phyloP scores from a whole-genome alignment of 2,888 invertebrate genomes.

The Boloria euphrosyne region DNA sequence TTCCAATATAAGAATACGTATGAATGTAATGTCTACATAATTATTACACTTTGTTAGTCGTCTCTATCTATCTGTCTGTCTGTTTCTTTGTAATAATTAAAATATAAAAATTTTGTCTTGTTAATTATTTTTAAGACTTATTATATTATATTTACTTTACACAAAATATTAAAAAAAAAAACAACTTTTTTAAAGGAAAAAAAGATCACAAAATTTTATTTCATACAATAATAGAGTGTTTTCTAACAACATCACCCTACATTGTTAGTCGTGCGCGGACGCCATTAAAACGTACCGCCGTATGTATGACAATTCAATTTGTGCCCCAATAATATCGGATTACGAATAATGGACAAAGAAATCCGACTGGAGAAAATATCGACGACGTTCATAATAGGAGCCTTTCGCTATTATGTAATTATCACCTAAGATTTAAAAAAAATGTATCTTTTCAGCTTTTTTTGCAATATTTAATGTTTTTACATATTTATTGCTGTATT shows the following conservation, averaged over 20 bases:
- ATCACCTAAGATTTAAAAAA: neutral
- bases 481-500: too few species aligned
- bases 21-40: too few species aligned
- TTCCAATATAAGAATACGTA: neutral
- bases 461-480: neutral
- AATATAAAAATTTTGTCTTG: too few species aligned
- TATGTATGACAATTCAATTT: slow-evolving; percentile 78
- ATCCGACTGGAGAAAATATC: slow-evolving; percentile 48
- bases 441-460: neutral
- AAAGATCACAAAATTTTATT: neutral
- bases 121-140: too few species aligned
- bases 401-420: neutral
- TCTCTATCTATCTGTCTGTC: too few species aligned
- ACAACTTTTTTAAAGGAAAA: neutral
- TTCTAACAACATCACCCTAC: slow-evolving; percentile 12
- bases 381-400: slow-evolving; percentile 12
- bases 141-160: too few species aligned
- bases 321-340: slow-evolving; percentile 76
- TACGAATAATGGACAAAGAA: slow-evolving; percentile 76
- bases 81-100: too few species aligned
- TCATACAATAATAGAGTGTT: neutral
- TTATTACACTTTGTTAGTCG: too few species aligned
- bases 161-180: neutral
- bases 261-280: slow-evolving; percentile 56
- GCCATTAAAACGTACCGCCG: slow-evolving; percentile 60